Base-by-base conservation (phyloP, 2,888 invertebrate species). In the Spisula solida region DNA sequence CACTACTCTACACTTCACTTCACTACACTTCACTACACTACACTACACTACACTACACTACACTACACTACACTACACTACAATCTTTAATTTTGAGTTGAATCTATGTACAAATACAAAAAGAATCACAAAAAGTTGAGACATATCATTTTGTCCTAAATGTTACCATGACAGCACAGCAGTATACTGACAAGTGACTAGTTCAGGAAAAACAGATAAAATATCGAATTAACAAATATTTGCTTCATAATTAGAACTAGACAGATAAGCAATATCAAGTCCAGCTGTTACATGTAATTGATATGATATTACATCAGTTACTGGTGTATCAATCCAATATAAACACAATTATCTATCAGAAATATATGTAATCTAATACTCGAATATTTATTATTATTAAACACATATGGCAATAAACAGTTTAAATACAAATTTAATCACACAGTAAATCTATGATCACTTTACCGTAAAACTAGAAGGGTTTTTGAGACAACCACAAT, bases 351-450 rank as follows among this genome's bases (percentile, higher is more conserved):
- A 25, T 66, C 25, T 25, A 66, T 66, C 60, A 66, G 25, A 25
- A 25, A 66, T 25, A 25, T 5, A 66, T 25, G 60, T 66, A 66
- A 66, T 66, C 20, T n/a, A 66, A 66, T 25, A 25, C 25, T 12
- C 41, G 8, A 41, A 25, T 66, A 66, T 66, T 12, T 66, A 66
- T 66, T n/a, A 66, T 66, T n/a, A 66, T 66, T 25, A 66, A n/a
- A 66, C 60, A 66, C 60, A 66, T 66, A 66, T 66, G 60, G 25
- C 25, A 66, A 25, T 66, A 66, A 41, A 66, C 60, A 66, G 25
- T 66, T 25, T 66, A n/a, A 66, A 66, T 66, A 66, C 8, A 20
- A 66, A 66, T 66, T 12, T 2, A 8, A 41, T 41, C 2, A 41
- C 41, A 41, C 41, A 41, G 41, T 25, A 66, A 66, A 66, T 66